Base-by-base conservation (phyloP, 30 jellyfish, hydroid and myxozoan genomes). In the Aurelia aurita region DNA sequence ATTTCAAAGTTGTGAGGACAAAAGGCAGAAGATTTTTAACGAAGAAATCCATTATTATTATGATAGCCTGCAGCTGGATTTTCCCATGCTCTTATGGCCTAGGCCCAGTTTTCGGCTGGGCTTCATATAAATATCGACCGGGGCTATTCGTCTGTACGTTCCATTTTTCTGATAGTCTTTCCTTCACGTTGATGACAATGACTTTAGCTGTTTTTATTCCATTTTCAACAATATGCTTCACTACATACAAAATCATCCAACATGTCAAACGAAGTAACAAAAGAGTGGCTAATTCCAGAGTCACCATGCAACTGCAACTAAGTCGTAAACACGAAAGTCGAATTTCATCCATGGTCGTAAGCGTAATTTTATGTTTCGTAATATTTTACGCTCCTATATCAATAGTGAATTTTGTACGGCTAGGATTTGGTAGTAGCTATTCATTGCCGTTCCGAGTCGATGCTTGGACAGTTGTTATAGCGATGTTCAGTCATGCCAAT, bases 91-190 rank as follows among this genome's bases (percentile, higher is more conserved):
- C 53, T 18, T 58, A 47, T 47, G 83, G 79, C 44, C 16, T 74
- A n/a, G 77, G 84, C 14, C 95, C 95, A 28, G 65, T 86, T 6
- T 26, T 86, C n/a, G 95, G 95, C 60, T 86, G 95, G 95, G 63
- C 95, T 9, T 73, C 32, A 11, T 86, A 86, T 78, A 60, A 63
- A 55, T 86, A 72, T 62, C 87, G 74, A 26, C 89, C 85, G 22
- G 95, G 95, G n/a, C 73, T 73, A 60, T 72, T 86, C 20, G 73
- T 86, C 85, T 86, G 95, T 69, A 64, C 95, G 25, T 78, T 86
- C 79, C 80, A 47, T 22, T 86, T 86, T 61, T 70, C 87, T 9
- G 44, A 54, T 29, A 68, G 77, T n/a, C 7, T 43, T 29, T 86
- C 95, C 59, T 86, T 55, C 75, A 32, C 89, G 4, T 11, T 74